Percentiles rank a stretch among this genome's conserved stretches.
Evolutionary conservation across 2,888 invertebrate species (phyloP).

Genomic region (Thelaira solivaga): DNA sequence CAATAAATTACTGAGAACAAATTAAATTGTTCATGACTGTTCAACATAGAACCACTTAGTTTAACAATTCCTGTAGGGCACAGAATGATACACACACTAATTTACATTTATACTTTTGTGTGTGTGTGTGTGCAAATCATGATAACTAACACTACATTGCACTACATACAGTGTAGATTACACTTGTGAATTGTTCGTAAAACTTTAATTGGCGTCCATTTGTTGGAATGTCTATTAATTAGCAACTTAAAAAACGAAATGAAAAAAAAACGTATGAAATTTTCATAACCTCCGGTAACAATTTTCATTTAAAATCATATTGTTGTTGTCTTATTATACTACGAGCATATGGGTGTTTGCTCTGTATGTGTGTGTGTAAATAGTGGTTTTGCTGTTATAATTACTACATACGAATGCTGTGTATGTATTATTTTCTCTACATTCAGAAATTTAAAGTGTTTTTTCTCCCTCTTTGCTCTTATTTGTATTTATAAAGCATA

Average conservation of each 20-base stretch:
- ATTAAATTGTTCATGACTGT: too few relatives aligned
- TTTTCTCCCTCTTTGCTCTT: background rate
- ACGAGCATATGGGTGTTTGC: background rate
- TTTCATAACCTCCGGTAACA: background rate
- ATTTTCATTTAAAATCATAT: slow-evolving; percentile 14
- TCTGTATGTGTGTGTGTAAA: background rate
- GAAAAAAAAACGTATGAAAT: slow-evolving; percentile 21
- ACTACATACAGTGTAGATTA: too few relatives aligned
- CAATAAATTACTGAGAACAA: too few relatives aligned
- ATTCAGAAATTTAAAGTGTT: too few relatives aligned
- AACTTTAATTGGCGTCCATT: slow-evolving; percentile 27
- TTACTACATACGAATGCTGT: background rate
- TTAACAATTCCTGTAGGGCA: too few relatives aligned
- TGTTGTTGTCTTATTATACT: too few relatives aligned
- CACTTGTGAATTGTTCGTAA: slow-evolving; percentile 7
- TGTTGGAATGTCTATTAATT: slow-evolving; percentile 21
- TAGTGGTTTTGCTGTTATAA: background rate
- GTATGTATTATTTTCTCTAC: background rate
- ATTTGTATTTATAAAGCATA: slow-evolving; percentile 6
- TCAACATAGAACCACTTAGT: too few relatives aligned
- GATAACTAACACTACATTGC: background rate
- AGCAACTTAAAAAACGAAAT: background rate
- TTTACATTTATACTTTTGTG: too few relatives aligned
- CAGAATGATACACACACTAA: too few relatives aligned
- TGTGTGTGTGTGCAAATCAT: background rate